Conservation (phyloP, 2,888 invertebrate species). For the Nebria brevicollis region DNA sequence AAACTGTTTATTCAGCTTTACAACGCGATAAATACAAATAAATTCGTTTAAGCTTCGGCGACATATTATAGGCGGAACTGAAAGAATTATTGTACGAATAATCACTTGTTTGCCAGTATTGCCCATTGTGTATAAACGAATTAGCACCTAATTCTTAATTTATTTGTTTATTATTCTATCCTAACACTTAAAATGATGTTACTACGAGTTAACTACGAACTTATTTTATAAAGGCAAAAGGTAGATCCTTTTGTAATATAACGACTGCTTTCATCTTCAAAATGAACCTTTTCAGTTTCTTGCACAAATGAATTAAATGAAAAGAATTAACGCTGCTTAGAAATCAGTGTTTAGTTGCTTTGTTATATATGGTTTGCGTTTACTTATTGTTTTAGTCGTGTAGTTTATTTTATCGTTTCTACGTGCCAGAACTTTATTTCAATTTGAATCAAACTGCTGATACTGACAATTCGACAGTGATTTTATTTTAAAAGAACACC, state of each 20-base stretch:
- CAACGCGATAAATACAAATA: background rate
- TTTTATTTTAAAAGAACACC: background rate
- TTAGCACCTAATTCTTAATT: too few species aligned
- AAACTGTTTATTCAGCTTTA: background rate
- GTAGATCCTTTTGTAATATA: background rate
- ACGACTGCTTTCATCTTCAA: too few species aligned
- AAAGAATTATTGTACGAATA: background rate
- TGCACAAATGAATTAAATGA: too few species aligned
- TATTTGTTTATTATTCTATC: too few species aligned
- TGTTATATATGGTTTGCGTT: background rate
- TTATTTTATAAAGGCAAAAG: background rate
- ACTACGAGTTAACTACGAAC: background rate
- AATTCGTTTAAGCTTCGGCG: background rate
- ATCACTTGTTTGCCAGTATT: background rate
- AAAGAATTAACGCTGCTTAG: too few species aligned
- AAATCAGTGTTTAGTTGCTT: background rate
- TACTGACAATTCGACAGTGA: background rate
- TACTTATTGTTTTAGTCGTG: background rate
- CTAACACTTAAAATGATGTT: background rate
- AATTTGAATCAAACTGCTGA: slow-evolving; percentile 1
- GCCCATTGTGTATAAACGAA: background rate
- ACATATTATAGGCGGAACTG: background rate
- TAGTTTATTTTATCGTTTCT: background rate
- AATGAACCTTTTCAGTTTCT: too few species aligned
- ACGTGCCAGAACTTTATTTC: background rate